phyloP scores from a whole-genome alignment of 2,113 vertebrate species.

The Cephalopterus ornatus region DNA sequence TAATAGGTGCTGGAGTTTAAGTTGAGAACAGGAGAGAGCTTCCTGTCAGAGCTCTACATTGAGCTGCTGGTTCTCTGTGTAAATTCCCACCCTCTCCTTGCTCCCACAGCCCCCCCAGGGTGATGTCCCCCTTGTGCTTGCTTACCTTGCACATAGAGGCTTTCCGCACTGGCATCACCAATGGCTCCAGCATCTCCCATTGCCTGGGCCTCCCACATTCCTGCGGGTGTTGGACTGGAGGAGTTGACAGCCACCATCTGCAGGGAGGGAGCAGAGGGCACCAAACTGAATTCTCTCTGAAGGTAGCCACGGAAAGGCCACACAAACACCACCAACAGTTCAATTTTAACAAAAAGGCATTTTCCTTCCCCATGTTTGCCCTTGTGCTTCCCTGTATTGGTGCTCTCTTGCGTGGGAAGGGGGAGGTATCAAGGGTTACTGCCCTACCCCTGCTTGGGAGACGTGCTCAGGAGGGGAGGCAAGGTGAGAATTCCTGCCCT shows the following conservation, averaged over 20 bases:
- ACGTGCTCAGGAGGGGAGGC: background rate
- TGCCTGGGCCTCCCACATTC: slow-evolving; percentile 82
- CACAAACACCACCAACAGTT: background rate
- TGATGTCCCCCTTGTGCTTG: background rate
- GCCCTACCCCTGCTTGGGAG: background rate
- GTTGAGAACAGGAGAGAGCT: background rate
- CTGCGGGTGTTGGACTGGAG: slow-evolving; percentile 79
- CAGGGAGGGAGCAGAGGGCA: background rate
- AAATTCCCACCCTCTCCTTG: background rate
- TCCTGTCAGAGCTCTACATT: background rate
- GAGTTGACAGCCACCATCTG: slow-evolving; percentile 80
- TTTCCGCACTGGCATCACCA: slow-evolving; percentile 88
- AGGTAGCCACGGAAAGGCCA: background rate
- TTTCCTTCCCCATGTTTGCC: background rate
- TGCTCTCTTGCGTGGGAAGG: background rate
- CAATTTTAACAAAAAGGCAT: background rate
- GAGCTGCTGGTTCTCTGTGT: background rate
- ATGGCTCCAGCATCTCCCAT: slow-evolving; percentile 78
- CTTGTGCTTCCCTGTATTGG: background rate
- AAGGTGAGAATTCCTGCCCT: background rate
- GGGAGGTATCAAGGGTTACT: background rate
- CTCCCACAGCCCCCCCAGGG: background rate
- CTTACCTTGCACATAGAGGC: slow-evolving; percentile 91
- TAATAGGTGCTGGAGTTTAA: background rate
- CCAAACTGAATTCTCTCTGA: background rate